These are phyloP conservation scores for Syngnathus rostellatus DNA, from an alignment of 2,797 vertebrate genomes.

Conservation along the genomic window DNA sequence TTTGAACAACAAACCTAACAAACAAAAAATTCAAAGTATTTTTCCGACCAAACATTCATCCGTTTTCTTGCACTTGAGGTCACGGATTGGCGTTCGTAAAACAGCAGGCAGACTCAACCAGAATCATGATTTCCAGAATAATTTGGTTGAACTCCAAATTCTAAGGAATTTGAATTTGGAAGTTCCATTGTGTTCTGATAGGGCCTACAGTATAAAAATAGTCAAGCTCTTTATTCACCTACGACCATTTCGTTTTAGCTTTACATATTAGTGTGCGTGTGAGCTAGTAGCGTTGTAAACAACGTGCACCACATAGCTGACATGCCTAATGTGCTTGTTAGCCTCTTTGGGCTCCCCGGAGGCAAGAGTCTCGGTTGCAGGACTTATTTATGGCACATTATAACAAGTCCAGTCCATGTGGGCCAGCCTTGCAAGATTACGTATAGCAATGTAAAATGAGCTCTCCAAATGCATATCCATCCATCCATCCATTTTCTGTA, in stretches of 20 bases:
- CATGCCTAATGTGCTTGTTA: slow-evolving; percentile 67
- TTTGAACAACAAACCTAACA: neutral
- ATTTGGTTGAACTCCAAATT: slow-evolving; percentile 1
- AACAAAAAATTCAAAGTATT: neutral
- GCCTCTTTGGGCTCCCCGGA: slow-evolving; percentile 53
- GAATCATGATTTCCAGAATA: neutral
- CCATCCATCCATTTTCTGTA: no score
- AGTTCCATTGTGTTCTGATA: neutral
- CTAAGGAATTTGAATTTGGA: neutral
- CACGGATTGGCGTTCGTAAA: no score
- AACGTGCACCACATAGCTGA: slow-evolving; percentile 55
- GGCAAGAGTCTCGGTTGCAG: slow-evolving; percentile 49
- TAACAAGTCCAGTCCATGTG: slow-evolving; percentile 66
- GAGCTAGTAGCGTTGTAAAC: slow-evolving; percentile 51
- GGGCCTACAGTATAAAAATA: slow-evolving; percentile 15
- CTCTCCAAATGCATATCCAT: slow-evolving; percentile 14
- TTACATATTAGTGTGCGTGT: slow-evolving; percentile 22
- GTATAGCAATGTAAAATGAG: slow-evolving; percentile 68
- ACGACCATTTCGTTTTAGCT: slow-evolving; percentile 25
- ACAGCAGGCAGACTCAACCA: no score
- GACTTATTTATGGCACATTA: slow-evolving; percentile 61
- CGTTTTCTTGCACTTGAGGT: no score
- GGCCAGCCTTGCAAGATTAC: slow-evolving; percentile 60
- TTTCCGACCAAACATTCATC: no score
- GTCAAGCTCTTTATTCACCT: slow-evolving; percentile 15